phyloP scores from a whole-genome alignment of 2,797 vertebrate species.

The Numenius phaeopus region DNA sequence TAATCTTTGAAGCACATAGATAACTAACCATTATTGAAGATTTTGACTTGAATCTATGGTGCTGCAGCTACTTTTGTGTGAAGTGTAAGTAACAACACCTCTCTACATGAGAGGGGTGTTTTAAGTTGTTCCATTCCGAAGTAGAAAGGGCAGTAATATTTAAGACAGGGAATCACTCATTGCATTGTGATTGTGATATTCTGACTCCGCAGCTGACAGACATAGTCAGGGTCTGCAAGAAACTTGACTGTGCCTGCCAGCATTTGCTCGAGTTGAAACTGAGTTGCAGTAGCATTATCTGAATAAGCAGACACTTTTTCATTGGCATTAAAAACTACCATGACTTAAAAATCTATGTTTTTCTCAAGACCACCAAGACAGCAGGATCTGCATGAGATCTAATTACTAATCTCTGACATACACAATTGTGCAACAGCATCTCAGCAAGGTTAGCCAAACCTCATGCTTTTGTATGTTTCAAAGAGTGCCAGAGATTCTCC shows the following conservation, averaged over 20 bases:
- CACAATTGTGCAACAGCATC: conserved; percentile 46
- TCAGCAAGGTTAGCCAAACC: conserved; percentile 61
- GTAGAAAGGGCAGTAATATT: not conserved
- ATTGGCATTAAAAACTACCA: conserved; percentile 32
- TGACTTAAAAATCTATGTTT: conserved; percentile 37
- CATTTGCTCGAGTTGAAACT: not conserved
- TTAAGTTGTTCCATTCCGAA: not conserved
- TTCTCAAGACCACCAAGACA: conserved; percentile 64
- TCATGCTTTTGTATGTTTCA: conserved; percentile 43
- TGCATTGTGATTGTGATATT: conserved; percentile 4
- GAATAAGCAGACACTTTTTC: conserved; percentile 33
- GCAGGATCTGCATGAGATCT: not conserved
- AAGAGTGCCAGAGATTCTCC: conserved; percentile 24
- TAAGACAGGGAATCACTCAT: not conserved
- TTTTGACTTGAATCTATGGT: not conserved
- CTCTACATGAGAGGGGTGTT: not conserved
- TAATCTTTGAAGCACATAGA: not conserved
- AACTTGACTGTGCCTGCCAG: conserved; percentile 4
- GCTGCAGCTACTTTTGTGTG: not conserved
- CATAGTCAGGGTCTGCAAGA: not conserved
- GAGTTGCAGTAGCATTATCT: conserved; percentile 53
- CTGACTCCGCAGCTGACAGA: conserved; percentile 3
- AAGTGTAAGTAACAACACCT: not conserved
- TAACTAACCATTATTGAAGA: not conserved
- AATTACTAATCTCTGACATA: conserved; percentile 41